Conservation (phyloP, 2,888 invertebrate genomes). For the Strigamia crassipes region DNA sequence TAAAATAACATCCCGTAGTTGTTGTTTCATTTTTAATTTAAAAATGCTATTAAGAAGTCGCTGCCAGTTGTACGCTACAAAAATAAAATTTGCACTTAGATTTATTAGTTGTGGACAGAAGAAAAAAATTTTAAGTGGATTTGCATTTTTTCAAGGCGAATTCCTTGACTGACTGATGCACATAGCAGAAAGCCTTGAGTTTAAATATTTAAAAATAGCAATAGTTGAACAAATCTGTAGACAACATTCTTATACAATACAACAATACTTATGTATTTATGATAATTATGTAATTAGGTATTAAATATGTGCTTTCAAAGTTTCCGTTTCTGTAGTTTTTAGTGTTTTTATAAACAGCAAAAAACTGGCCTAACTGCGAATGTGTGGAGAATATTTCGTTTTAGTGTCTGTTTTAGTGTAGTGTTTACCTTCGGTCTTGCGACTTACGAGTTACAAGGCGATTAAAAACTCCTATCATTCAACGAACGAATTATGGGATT, state of each 20-base stretch:
- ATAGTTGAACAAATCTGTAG: background rate
- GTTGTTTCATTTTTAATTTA: background rate
- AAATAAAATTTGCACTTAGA: background rate
- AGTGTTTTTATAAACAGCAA: too few relatives aligned
- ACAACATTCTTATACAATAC: background rate
- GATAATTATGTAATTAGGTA: too few relatives aligned
- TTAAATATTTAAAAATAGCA: background rate
- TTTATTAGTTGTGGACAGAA: constrained; percentile 1
- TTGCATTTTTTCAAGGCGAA: constrained; percentile 6
- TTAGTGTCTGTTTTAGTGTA: too few relatives aligned
- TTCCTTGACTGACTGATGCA: constrained; percentile 5
- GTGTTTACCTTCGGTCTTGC: too few relatives aligned
- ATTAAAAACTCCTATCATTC: too few relatives aligned
- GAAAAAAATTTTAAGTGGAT: background rate
- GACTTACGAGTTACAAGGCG: too few relatives aligned
- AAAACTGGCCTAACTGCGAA: too few relatives aligned
- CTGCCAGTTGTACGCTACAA: background rate
- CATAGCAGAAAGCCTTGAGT: background rate
- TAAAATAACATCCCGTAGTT: background rate
- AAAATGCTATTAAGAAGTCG: background rate
- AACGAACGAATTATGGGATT: too few relatives aligned
- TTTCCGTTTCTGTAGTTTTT: too few relatives aligned
- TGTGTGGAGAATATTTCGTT: too few relatives aligned
- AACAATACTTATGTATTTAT: background rate
- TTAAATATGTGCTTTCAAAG: too few relatives aligned